Base-by-base conservation (phyloP, 2,888 invertebrate genomes). In the Drosophila kambysellisi region DNA sequence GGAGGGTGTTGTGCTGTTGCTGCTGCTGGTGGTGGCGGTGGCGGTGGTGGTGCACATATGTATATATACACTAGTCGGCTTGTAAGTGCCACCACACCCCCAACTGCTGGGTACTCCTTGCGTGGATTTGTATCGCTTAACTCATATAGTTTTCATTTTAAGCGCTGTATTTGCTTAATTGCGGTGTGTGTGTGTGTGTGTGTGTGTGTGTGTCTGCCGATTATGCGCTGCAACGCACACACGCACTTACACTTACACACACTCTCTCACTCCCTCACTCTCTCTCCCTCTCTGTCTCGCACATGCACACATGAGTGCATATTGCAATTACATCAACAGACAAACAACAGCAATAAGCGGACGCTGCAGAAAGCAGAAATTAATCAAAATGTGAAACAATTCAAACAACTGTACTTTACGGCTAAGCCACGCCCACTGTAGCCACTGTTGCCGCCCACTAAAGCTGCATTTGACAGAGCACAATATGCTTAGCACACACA, bases 341-440 rank as follows among this genome's bases (percentile, higher is more conserved):
- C 85, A 88, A 82, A 84, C 74, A 74, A 35, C 53, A 53, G 57
- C 72, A 54, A 62, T 52, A 69, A 69, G 68, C 63, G 59, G 60
- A 53, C 70, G 48, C 37, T 48, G 66, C 63, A 67, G 74, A 74
- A 84, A 83, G 66, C 63, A 67, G 74, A 74, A 88, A 85, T 84
- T 84, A 84, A 88, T 84, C 88, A 85, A 83, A 84, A 84, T 82
- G 76, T 84, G 75, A 76, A 82, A 82, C 86, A 85, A 83, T 85
- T 83, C 74, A 74, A 85, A 74, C 68, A 61, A 64, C 65, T 56
- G 79, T 79, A 77, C 63, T 67, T 66, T 32, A 62, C 69, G 52
- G 53, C 66, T 32, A n/a, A 57, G 59, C 37, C 39, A 61, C 60
- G 61, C 57, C 64, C 48, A 53, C 39, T 39, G 12, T 1, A 43